Evolutionary conservation across 2,888 invertebrate species (phyloP), one percentile per base, ranked within the genome.

Genomic region (Neocrepidodera transversa): DNA sequence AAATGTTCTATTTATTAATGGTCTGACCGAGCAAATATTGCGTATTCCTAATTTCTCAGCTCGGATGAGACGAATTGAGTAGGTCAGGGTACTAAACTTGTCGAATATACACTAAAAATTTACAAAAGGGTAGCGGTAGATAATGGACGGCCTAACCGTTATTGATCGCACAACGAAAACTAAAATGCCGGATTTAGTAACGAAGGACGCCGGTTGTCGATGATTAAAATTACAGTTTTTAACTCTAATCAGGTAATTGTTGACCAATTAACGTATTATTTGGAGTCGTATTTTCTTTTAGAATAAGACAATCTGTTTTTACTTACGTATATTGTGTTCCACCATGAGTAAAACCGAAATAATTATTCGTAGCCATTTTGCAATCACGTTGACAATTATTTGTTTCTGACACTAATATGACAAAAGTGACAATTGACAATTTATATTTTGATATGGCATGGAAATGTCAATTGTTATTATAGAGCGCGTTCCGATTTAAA

Each of bases 341-440:
- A 78, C 93, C 92, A 81, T 94, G 93, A 77, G 93, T 92, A 86
- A 95, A 95, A 79, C 93, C 93, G 82, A 93, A 93, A 86, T 94
- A 95, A 86, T 95, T 95, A 85, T 94, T 94, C 82, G 93, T 88
- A 82, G 92, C 91, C 92, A 92, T 79, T 71, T 78, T 67, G 63
- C 68, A 70, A 57, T 66, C 71, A 68, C 68, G 64, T 66, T 69
- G 63, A 71, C 68, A 68, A 17, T 30, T 52, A 6, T 30, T 38
- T 43, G 14, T 45, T 45, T 28, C 17, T 52, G 52, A 52, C 43
- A 20, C 11, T n/a, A n/a, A 2, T 32, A 2, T 10, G 32, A 32
- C 32, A 32, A 3, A 13, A n/a, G 11, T 32, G 32, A 32, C 11
- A n/a, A 32, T 8, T 32, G 32, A 32, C 32, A 32, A 28, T 4